Evolutionary conservation across 1,140 invertebrate species (phyloP), one percentile per base, ranked within the genome.

Genomic region (Pseudoatta argentina): DNA sequence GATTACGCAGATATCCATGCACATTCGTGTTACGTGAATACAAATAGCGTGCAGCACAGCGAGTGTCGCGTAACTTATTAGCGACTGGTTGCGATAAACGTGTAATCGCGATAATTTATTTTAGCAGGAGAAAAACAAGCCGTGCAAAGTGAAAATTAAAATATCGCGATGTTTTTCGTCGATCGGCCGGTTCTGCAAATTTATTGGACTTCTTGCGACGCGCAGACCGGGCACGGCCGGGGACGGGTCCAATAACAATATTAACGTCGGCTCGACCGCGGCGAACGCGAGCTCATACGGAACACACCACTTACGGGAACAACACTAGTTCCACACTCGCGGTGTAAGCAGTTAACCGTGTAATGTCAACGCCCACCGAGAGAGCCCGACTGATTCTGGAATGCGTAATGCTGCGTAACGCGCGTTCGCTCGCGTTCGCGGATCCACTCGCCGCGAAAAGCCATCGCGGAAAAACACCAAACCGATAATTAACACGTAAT

Each of bases 181-280:
- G 89, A 89, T 89, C 87, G 73, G 71, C 86, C 86, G 79, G 86
- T 66, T 67, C 39, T 73, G 55, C 27, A 39, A 76, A 78, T 85
- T 82, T 75, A 75, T 73, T 73, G 21, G 16, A 59, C 53, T 48
- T 57, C 44, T 82, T 48, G 51, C 53, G 7, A 12, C 24, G 64
- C 63, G 27, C 67, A 16, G 27, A 34, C 53, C 48, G 12, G 12
- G 53, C 21, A n/a, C 48, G 77, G 10, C 39, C 51, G 51, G 18
- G 2, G 51, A 81, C 78, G 55, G 69, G 79, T 83, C 69, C 79
- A 83, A 83, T 83, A 75, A 83, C 69, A 75, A 75, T 73, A 83
- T 83, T 75, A 83, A 63, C 79, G 67, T 59, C 66, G 8, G 21
- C 21, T 75, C 53, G 67, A 16, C n/a, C 59, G 44, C 30, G 51